Evolutionary conservation across 2,113 vertebrate species (phyloP).

Genomic region (Litocranius walleri): DNA sequence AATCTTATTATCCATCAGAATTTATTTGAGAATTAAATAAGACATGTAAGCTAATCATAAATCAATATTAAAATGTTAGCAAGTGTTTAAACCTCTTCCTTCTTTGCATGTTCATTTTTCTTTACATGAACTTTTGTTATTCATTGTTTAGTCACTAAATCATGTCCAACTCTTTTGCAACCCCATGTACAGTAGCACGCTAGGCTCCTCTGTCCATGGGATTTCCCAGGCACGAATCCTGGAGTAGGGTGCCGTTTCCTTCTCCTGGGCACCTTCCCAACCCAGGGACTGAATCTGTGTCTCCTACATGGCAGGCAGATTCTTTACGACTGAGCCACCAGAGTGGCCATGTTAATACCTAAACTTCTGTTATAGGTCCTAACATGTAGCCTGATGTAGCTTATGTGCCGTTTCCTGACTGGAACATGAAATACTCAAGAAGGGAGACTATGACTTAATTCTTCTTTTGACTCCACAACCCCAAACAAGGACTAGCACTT

Average conservation of each 20-base stretch:
- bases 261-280: background rate
- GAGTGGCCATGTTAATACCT: background rate
- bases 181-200: background rate
- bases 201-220: background rate
- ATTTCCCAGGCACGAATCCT: background rate
- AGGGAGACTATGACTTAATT: background rate
- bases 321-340: background rate
- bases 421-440: background rate
- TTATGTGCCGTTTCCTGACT: background rate
- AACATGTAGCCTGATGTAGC: background rate
- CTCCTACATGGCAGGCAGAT: background rate
- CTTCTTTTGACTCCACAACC: background rate
- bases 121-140: background rate
- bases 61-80: background rate
- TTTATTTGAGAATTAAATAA: constrained; percentile 25
- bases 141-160: background rate
- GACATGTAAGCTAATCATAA: background rate
- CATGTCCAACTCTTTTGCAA: background rate
- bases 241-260: background rate
- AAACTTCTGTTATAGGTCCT: background rate
- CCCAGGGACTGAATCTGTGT: background rate
- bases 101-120: background rate
- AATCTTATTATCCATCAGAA: background rate
- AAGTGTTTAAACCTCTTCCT: background rate
- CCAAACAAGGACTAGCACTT: background rate